Percentiles rank a stretch among this genome's conserved stretches.
Conservation (phyloP, 2,797 vertebrate species). For the Sebastes melanostomus region DNA sequence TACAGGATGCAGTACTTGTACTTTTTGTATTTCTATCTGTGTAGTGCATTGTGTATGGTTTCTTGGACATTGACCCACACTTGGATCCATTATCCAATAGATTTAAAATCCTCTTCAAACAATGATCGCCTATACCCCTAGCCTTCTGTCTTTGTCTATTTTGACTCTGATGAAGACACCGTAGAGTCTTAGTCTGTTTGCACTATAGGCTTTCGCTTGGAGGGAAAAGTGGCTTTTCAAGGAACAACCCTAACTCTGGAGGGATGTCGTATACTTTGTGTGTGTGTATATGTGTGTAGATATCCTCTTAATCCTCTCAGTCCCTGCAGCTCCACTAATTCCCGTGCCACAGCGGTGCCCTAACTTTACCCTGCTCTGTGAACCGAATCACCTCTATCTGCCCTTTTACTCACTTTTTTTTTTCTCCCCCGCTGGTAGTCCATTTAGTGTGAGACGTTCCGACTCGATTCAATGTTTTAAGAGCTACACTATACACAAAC, state of each 20-base stretch:
- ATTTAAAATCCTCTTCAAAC: not conserved
- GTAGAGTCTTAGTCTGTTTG: not conserved
- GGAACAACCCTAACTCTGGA: not conserved
- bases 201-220: not conserved
- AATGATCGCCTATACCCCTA: not conserved
- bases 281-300: not conserved
- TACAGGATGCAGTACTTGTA: not conserved
- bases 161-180: not conserved
- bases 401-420: not conserved
- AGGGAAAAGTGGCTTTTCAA: not conserved
- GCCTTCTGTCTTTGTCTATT: not conserved
- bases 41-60: too few species aligned
- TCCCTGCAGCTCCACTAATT: conserved; percentile 15
- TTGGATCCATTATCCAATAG: not conserved
- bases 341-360: conserved; percentile 29
- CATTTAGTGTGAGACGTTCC: conserved; percentile 12
- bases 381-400: conserved; percentile 52
- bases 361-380: conserved; percentile 38
- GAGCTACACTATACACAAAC: conserved; percentile 42
- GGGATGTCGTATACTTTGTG: not conserved
- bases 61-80: too few species aligned
- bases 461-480: conserved; percentile 35
- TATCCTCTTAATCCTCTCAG: conserved; percentile 50
- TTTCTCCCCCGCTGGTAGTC: not conserved
- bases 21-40: too few species aligned